Evolutionary conservation across 2,113 vertebrate species (phyloP).

Genomic region (Neogobius melanostomus): DNA sequence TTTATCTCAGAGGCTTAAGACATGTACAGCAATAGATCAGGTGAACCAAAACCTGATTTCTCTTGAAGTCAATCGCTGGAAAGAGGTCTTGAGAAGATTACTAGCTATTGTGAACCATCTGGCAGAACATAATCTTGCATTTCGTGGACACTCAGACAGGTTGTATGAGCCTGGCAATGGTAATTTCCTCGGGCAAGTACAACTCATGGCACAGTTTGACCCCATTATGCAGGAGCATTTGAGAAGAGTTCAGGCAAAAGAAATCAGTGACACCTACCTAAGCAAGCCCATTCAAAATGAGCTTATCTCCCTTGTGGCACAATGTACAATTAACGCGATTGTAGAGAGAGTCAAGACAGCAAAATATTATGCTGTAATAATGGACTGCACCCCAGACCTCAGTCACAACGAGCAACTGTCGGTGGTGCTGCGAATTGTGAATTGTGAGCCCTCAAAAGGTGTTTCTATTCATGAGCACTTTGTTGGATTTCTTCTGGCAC

Average conservation of each 20-base stretch:
- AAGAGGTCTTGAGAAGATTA: background rate
- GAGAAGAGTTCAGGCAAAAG: background rate
- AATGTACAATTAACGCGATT: background rate
- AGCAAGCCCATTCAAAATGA: background rate
- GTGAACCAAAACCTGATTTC: background rate
- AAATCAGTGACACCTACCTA: background rate
- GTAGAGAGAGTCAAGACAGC: background rate
- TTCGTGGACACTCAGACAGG: background rate
- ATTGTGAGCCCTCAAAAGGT: background rate
- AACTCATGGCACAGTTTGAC: background rate
- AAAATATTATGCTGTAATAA: background rate
- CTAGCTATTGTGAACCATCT: background rate
- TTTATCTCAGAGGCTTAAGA: no score
- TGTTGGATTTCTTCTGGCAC: slow-evolving; percentile 5
- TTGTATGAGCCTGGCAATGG: background rate
- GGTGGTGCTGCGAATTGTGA: background rate
- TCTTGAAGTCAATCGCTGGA: slow-evolving; percentile 1
- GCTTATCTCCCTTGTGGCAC: background rate
- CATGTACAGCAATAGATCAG: no score
- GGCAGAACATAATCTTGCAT: background rate
- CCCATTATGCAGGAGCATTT: background rate
- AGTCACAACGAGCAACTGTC: no score
- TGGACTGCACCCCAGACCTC: no score
- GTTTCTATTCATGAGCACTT: background rate
- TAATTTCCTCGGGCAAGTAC: background rate